Evolutionary conservation across 2,888 invertebrate genomes (phyloP).

Genomic region (Ommatoiulus sabulosus): DNA sequence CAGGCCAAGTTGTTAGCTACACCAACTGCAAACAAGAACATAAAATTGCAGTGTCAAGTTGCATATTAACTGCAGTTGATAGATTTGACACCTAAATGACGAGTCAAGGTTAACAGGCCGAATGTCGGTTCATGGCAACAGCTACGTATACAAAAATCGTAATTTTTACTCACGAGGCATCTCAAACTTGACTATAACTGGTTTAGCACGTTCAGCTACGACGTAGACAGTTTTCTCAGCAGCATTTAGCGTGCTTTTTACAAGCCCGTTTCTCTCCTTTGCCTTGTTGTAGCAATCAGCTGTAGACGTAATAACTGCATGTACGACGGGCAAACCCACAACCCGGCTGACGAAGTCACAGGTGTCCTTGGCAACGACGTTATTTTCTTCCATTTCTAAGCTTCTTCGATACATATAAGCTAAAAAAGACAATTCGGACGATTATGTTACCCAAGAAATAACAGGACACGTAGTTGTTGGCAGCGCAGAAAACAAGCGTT

Average conservation of each 20-base stretch:
- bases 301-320: slow-evolving; percentile 79
- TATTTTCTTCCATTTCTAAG: slow-evolving; percentile 55
- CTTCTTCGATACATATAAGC: slow-evolving; percentile 54
- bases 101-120: slow-evolving; percentile 66
- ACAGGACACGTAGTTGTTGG: neutral
- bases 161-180: slow-evolving; percentile 71
- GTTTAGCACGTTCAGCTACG: slow-evolving; percentile 79
- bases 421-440: no score
- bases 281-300: slow-evolving; percentile 80
- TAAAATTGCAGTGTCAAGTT: neutral
- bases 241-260: slow-evolving; percentile 65
- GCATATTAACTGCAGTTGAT: neutral
- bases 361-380: neutral
- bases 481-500: neutral
- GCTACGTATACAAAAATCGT: neutral
- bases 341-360: slow-evolving; percentile 51
- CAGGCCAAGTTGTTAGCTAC: slow-evolving; percentile 74
- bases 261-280: slow-evolving; percentile 72
- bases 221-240: slow-evolving; percentile 75
- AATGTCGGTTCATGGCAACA: neutral
- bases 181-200: slow-evolving; percentile 79
- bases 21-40: slow-evolving; percentile 64
- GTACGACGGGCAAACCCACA: slow-evolving; percentile 42
- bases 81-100: slow-evolving; percentile 74
- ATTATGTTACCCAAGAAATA: neutral